Conservation (phyloP, 2,113 vertebrate species). For the Tachycineta bicolor region DNA sequence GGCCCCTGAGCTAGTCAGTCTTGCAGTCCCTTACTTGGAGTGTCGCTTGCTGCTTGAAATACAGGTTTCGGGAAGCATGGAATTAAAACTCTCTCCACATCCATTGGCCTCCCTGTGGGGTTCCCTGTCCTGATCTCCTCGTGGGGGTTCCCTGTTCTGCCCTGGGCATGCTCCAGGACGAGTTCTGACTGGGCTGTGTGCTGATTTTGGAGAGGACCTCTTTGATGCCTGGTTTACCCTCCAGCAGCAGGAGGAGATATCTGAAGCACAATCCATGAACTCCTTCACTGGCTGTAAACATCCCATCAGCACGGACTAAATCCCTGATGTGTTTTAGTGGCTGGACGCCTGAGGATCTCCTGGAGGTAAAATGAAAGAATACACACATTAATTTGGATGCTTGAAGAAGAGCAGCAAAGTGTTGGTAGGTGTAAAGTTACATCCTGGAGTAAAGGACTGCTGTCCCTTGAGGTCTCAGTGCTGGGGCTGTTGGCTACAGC, state of each 20-base stretch:
- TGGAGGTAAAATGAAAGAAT: background rate
- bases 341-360: background rate
- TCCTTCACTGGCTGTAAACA: background rate
- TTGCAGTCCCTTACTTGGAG: background rate
- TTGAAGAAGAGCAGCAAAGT: background rate
- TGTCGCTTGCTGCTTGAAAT: background rate
- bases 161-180: background rate
- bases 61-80: background rate
- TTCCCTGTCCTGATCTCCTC: background rate
- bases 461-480: rapidly evolving
- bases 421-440: background rate
- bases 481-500: background rate
- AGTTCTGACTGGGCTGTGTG: background rate
- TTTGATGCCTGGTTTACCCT: background rate
- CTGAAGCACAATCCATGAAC: background rate
- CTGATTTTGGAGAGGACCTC: background rate
- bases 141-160: background rate
- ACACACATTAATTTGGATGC: background rate
- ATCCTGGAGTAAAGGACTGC: background rate
- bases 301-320: background rate
- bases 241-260: background rate
- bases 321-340: background rate
- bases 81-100: background rate
- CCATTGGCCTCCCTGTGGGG: background rate
- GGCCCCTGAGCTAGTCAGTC: background rate